A percentile compares a stretch with the other conserved stretches of the same genome.
Evolutionary conservation across 2,888 invertebrate species (phyloP).

Genomic region (Drosophila greeni): DNA sequence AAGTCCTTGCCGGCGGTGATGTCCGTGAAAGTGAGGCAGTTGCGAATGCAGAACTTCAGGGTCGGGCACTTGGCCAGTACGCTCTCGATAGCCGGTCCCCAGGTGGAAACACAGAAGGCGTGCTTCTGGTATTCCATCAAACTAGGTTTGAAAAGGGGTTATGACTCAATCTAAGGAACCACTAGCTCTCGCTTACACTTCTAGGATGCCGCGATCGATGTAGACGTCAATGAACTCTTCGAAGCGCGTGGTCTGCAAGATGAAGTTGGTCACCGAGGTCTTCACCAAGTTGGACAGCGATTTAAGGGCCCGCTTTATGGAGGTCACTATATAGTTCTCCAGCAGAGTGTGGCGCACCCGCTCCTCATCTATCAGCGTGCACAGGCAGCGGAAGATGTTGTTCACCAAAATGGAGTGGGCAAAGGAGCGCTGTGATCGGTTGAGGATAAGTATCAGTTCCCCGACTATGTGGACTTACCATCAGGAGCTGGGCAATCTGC

Average conservation of each 20-base stretch:
- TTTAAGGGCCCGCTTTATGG: constrained; percentile 69
- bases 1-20: constrained; percentile 79
- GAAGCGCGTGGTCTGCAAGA: constrained; percentile 74
- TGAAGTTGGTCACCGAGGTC: constrained; percentile 74
- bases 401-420: constrained; percentile 69
- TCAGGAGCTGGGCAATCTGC: constrained; percentile 63
- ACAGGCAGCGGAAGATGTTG: constrained; percentile 73
- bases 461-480: constrained; percentile 46
- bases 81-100: constrained; percentile 82
- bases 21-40: constrained; percentile 82
- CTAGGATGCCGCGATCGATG: constrained; percentile 69
- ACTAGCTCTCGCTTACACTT: constrained; percentile 61
- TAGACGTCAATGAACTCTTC: constrained; percentile 66
- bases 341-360: constrained; percentile 56
- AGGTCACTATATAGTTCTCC: constrained; percentile 54
- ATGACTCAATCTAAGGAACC: neutral
- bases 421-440: constrained; percentile 45
- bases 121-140: constrained; percentile 70
- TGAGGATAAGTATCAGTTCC: neutral
- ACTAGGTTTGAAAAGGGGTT: constrained; percentile 37
- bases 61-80: constrained; percentile 82
- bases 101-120: constrained; percentile 80
- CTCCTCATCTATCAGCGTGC: constrained; percentile 67
- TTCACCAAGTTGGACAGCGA: constrained; percentile 71
- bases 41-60: constrained; percentile 83